Evolutionary conservation across 53 echinoderm and acorn worm genomes (phyloP).

Genomic region (Mesocentrotus franciscanus): DNA sequence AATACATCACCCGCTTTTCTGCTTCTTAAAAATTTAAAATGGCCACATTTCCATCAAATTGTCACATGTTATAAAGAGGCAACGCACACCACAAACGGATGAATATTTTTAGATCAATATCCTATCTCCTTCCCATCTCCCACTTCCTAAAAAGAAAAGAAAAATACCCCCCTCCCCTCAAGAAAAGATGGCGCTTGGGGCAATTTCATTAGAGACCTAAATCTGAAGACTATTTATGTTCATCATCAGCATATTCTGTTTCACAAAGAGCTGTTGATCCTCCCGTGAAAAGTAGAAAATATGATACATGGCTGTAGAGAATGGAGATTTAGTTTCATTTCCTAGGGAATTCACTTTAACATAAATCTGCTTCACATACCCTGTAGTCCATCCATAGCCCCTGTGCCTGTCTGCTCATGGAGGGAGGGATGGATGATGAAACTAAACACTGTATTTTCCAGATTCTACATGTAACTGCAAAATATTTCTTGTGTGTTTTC

Average conservation of each 20-base stretch:
- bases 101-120: background rate
- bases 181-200: background rate
- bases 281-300: background rate
- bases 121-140: background rate
- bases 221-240: background rate
- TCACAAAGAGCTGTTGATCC: constrained; percentile 7
- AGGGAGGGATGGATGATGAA: background rate
- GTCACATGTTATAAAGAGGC: background rate
- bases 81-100: background rate
- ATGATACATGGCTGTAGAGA: constrained; percentile 22
- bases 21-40: background rate
- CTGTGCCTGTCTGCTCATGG: background rate
- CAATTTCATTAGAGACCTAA: background rate
- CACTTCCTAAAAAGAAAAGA: background rate
- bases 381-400: no score
- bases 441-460: background rate
- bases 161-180: no score
- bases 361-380: background rate
- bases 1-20: background rate
- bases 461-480: background rate
- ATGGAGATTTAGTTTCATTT: background rate
- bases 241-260: background rate
- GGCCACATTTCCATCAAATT: background rate
- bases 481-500: background rate
- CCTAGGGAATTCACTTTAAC: background rate